phyloP scores from a whole-genome alignment of 2,888 invertebrate genomes.

The Campoletis raptor region DNA sequence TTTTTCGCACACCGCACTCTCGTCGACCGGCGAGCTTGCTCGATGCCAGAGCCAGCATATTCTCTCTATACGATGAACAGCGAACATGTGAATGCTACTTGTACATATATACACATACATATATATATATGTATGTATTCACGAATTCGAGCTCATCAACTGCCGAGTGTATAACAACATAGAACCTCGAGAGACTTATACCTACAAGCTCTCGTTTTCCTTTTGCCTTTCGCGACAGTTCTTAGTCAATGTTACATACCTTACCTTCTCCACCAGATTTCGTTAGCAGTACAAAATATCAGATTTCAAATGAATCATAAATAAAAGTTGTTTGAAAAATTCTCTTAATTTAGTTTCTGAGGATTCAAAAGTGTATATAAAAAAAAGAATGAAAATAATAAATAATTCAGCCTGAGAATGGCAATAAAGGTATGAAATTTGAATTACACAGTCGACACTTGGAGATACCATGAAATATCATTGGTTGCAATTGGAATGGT shows the following conservation, averaged over 20 bases:
- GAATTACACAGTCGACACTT: neutral
- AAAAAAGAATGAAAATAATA: neutral
- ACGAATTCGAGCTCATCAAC: conserved; percentile 33
- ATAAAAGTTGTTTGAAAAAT: neutral
- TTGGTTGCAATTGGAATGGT: neutral
- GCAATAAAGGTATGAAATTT: neutral
- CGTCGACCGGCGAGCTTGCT: conserved; percentile 46
- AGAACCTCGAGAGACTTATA: conserved; percentile 7
- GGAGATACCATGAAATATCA: neutral
- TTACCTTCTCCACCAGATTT: conserved; percentile 1
- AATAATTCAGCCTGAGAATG: neutral
- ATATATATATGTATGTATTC: neutral
- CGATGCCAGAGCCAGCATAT: conserved; percentile 56
- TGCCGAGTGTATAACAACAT: conserved; percentile 16
- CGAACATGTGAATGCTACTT: conserved; percentile 2
- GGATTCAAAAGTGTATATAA: neutral
- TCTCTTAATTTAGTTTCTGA: neutral
- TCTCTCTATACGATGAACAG: conserved; percentile 22
- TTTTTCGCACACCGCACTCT: conserved; percentile 73
- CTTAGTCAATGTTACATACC: conserved; percentile 35
- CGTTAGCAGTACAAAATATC: neutral
- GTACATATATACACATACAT: neutral
- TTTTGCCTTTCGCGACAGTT: conserved; percentile 7
- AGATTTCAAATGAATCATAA: neutral
- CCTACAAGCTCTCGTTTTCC: conserved; percentile 3